Percentiles rank a stretch among this genome's conserved stretches.
Conservation (phyloP, 2,113 vertebrate genomes). For the Pseudonaja textilis region DNA sequence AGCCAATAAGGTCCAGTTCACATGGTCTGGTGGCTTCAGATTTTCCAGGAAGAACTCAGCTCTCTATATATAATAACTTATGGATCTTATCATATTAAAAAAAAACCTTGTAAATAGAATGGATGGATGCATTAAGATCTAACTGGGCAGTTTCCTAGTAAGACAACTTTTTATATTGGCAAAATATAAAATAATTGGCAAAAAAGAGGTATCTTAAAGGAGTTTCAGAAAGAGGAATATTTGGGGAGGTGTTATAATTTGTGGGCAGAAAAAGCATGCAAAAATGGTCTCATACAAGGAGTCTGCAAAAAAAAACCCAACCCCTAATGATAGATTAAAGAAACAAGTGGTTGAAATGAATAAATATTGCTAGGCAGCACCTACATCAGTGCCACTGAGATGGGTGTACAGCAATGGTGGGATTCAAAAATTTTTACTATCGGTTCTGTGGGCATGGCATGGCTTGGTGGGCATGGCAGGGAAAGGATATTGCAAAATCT, state of each 20-base stretch:
- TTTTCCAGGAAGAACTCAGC: not conserved
- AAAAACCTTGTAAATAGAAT: not conserved
- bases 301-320: not conserved
- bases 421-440: too few species aligned
- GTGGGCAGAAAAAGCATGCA: not conserved
- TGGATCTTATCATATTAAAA: not conserved
- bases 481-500: too few species aligned
- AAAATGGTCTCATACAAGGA: not conserved
- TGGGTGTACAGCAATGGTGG: too few species aligned
- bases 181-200: not conserved
- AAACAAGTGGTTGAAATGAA: not conserved
- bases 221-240: not conserved
- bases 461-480: too few species aligned
- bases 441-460: too few species aligned
- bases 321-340: not conserved
- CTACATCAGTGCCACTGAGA: not conserved
- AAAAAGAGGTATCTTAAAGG: not conserved
- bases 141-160: not conserved
- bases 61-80: not conserved
- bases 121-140: not conserved
- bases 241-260: not conserved
- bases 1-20: not conserved
- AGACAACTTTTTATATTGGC: not conserved
- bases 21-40: not conserved
- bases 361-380: not conserved